phyloP scores from a whole-genome alignment of 1,140 invertebrate genomes.

The Rhagoletis zephyria region DNA sequence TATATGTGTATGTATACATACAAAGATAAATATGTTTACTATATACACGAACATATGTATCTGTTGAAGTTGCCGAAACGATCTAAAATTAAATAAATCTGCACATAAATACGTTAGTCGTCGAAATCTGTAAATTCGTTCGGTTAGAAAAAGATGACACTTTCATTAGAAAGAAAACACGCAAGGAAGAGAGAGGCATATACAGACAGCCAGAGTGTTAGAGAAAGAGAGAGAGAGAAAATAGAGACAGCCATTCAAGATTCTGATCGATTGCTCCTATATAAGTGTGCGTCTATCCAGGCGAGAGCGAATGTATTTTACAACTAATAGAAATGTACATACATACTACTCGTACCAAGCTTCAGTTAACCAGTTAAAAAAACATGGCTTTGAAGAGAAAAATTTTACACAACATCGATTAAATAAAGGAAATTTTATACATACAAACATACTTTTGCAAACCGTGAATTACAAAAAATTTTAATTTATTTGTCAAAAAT shows the following conservation, averaged over 20 bases:
- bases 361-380: not conserved
- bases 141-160: not conserved
- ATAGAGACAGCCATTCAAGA: not conserved
- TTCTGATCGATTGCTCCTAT: not conserved
- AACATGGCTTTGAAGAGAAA: slow-evolving; percentile 63
- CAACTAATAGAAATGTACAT: too few species aligned
- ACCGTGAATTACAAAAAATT: too few species aligned
- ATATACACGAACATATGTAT: not conserved
- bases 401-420: slow-evolving; percentile 71
- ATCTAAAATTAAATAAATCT: not conserved
- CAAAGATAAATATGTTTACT: too few species aligned
- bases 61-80: not conserved
- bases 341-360: not conserved
- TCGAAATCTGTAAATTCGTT: not conserved
- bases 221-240: not conserved
- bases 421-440: not conserved
- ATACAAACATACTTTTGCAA: not conserved
- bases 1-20: too few species aligned
- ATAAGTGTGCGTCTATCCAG: not conserved
- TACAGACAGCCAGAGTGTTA: not conserved
- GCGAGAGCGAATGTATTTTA: not conserved
- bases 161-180: not conserved
- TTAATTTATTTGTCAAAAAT: too few species aligned
- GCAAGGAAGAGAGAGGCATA: not conserved
- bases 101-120: not conserved